Percentiles rank a stretch among this genome's conserved stretches.
These are phyloP conservation scores for Plagiodera versicolora DNA, from an alignment of 2,888 invertebrate species.

Conservation along the genomic window DNA sequence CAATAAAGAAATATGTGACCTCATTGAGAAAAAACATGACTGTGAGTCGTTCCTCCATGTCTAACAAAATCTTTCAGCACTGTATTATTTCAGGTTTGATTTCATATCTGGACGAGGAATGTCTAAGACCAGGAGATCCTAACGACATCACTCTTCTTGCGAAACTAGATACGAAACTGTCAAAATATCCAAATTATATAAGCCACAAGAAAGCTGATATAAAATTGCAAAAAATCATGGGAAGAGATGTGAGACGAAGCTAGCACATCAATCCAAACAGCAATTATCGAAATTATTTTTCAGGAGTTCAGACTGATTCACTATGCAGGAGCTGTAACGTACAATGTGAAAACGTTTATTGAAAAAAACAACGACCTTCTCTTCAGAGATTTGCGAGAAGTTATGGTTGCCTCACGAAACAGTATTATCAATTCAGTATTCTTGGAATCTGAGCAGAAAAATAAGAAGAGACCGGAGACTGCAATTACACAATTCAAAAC, in stretches of 20 bases:
- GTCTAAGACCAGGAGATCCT: constrained; percentile 85
- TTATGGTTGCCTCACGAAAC: constrained; percentile 75
- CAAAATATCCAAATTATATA: constrained; percentile 79
- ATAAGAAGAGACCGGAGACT: constrained; percentile 85
- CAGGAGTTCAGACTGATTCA: constrained; percentile 88
- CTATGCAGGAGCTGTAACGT: constrained; percentile 92
- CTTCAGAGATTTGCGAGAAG: constrained; percentile 83
- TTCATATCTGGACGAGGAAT: constrained; percentile 88
- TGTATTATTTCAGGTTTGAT: constrained; percentile 66
- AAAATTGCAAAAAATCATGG: constrained; percentile 81
- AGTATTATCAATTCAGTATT: constrained; percentile 65
- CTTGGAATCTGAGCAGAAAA: constrained; percentile 65
- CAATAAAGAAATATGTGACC: constrained; percentile 90
- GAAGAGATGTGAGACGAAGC: constrained; percentile 68
- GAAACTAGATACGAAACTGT: constrained; percentile 75
- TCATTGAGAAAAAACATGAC: constrained; percentile 87
- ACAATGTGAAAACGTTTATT: constrained; percentile 82
- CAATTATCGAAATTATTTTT: constrained; percentile 30
- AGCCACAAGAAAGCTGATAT: constrained; percentile 78
- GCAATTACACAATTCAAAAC: constrained; percentile 89
- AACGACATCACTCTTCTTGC: constrained; percentile 80
- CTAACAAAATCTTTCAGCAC: background rate
- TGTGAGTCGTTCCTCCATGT: constrained; percentile 56
- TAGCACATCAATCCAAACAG: background rate
- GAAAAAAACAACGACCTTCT: constrained; percentile 94